Base-by-base conservation (phyloP, 2,888 invertebrate species). In the Lochmaea crataegi region DNA sequence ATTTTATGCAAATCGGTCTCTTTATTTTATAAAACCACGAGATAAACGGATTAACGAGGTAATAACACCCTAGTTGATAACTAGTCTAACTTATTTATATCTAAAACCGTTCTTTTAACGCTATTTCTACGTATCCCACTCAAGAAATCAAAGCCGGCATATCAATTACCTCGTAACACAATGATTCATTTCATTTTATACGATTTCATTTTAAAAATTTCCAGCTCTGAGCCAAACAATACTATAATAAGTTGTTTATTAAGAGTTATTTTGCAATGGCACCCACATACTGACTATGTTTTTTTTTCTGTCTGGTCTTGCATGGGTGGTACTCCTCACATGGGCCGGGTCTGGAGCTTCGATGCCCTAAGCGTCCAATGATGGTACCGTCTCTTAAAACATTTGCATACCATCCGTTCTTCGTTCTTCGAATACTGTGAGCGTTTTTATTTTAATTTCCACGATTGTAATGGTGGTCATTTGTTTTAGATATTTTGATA, bases 321-420 rank as follows among this genome's bases (percentile, higher is more conserved):
- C 63, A 69, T 69, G 69, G 71, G 65, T 71, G 71, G 42, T 48
- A 58, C 32, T 32, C 32, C 53, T 65, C 26, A 42, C 56, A 72
- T 74, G 74, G 74, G 74, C 41, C 67, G 74, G 74, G 71, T 70
- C 61, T 63, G 63, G 66, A 63, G 65, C 76, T 79, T 64, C 61
- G 63, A 70, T 67, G 80, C 81, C 81, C 75, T 68, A 75, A 80
- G 81, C 81, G 71, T 74, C 81, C 81, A 81, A 81, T 81, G 74
- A 68, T 69, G 73, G 69, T 68, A 68, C 72, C 45, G 69, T 69
- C 53, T 63, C n/a, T 45, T 41, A 26, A 65, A 76, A 73, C 75
- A 80, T 80, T 80, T 79, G 79, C 79, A 79, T 80, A 77, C 76
- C 53, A 16, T 53, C 68, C 32, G 60, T 48, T 60, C 53, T 69